A percentile compares a stretch with the other conserved stretches of the same genome.
These are phyloP conservation scores for Manacus vitellinus DNA, from an alignment of 2,113 vertebrate genomes.

Conservation along the genomic window DNA sequence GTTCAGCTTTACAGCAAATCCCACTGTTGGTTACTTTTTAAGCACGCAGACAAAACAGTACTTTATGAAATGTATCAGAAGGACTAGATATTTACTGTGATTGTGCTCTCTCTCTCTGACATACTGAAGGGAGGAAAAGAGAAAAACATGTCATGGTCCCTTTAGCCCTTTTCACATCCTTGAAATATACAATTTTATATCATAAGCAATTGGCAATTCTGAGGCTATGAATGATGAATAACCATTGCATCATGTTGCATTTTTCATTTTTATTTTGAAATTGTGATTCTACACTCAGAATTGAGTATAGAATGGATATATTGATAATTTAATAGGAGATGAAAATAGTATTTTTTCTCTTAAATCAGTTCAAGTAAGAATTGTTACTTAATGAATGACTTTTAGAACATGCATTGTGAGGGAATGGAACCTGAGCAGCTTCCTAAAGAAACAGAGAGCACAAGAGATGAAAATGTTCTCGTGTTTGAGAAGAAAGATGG, in stretches of 20 bases:
- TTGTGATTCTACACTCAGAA: constrained; percentile 9
- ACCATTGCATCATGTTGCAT: constrained; percentile 12
- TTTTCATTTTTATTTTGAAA: constrained; percentile 56
- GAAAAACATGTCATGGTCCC: not conserved
- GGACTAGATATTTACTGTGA: not conserved
- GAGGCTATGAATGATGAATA: constrained; percentile 20
- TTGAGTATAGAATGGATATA: not conserved
- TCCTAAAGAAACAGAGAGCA: not conserved
- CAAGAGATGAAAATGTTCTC: not conserved
- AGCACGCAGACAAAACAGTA: not conserved
- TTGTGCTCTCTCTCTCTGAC: constrained; percentile 1
- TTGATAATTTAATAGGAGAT: constrained; percentile 26
- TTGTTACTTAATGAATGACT: not conserved
- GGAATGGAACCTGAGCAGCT: not conserved
- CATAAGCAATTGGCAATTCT: constrained; percentile 30
- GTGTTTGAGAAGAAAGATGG: not conserved
- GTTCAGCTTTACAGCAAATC: not conserved
- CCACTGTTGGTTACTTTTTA: not conserved
- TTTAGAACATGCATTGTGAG: not conserved
- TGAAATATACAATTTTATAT: constrained; percentile 23
- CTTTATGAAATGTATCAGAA: constrained; percentile 8
- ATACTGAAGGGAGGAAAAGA: not conserved
- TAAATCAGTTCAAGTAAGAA: not conserved
- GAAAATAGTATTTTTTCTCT: not conserved
- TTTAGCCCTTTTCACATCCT: constrained; percentile 37